phyloP scores from a whole-genome alignment of 2,113 vertebrate species.

The Apeltes quadracus region DNA sequence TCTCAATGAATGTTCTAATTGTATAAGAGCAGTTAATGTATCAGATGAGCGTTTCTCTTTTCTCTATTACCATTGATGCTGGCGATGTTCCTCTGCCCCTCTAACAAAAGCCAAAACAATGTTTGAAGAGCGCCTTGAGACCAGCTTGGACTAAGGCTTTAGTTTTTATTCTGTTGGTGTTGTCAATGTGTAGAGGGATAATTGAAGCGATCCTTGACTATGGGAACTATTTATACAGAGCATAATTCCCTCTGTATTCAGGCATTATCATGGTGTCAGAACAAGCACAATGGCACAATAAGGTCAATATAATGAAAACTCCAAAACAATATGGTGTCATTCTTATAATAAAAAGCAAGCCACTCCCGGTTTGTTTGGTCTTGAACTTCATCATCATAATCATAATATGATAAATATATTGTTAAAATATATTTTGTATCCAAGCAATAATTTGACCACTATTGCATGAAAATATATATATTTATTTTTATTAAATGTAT shows the following conservation, averaged over 20 bases:
- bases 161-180: constrained; percentile 78
- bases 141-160: constrained; percentile 75
- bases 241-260: constrained; percentile 82
- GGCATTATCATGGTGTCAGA: constrained; percentile 81
- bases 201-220: constrained; percentile 80
- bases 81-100: constrained; percentile 71
- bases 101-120: constrained; percentile 74
- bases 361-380: constrained; percentile 59
- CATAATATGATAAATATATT: constrained; percentile 7
- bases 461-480: not conserved
- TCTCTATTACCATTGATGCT: constrained; percentile 66
- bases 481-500: not conserved
- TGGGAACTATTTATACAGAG: constrained; percentile 80
- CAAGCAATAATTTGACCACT: not conserved
- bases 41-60: constrained; percentile 66
- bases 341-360: constrained; percentile 68
- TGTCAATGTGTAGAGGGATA: constrained; percentile 79
- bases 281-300: constrained; percentile 80
- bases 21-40: constrained; percentile 55
- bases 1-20: constrained; percentile 27
- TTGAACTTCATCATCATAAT: constrained; percentile 20
- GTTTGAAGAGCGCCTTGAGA: constrained; percentile 77
- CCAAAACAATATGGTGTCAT: constrained; percentile 80
- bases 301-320: constrained; percentile 83
- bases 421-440: not conserved